Conservation (phyloP, 2,113 vertebrate species). For the Oreotrochilus melanogaster region DNA sequence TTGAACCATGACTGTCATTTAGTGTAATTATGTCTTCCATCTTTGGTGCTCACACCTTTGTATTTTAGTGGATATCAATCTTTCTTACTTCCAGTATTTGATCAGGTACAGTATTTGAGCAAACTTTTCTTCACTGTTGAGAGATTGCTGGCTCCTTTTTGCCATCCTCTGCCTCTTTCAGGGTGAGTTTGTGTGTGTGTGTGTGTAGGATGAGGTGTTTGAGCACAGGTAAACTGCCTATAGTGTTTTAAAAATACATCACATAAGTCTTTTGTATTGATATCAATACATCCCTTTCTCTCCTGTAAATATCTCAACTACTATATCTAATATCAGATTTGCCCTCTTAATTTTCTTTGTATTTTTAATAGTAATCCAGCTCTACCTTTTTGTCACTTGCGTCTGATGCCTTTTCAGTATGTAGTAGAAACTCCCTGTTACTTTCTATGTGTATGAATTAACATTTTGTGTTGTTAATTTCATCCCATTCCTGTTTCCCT, state of each 20-base stretch:
- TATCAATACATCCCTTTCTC: background rate
- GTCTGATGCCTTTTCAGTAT: background rate
- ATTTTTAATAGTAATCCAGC: background rate
- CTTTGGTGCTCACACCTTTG: background rate
- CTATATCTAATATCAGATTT: background rate
- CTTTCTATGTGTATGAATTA: background rate
- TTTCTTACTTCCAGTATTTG: background rate
- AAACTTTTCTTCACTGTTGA: background rate
- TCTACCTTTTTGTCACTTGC: background rate
- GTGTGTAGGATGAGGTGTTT: background rate
- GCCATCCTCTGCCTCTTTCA: background rate
- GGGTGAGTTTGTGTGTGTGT: background rate
- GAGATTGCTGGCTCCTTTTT: background rate
- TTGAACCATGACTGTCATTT: background rate
- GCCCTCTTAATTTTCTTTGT: background rate
- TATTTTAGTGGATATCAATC: background rate
- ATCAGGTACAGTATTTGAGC: background rate
- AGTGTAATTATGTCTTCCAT: background rate
- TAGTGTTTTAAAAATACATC: background rate
- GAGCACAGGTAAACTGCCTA: fast-evolving
- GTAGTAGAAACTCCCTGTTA: background rate
- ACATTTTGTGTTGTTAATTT: background rate
- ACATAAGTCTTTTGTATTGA: background rate
- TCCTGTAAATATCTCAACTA: background rate
- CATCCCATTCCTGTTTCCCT: background rate